Base-by-base conservation (phyloP, 2,888 invertebrate species). In the Teinopalpus imperialis region DNA sequence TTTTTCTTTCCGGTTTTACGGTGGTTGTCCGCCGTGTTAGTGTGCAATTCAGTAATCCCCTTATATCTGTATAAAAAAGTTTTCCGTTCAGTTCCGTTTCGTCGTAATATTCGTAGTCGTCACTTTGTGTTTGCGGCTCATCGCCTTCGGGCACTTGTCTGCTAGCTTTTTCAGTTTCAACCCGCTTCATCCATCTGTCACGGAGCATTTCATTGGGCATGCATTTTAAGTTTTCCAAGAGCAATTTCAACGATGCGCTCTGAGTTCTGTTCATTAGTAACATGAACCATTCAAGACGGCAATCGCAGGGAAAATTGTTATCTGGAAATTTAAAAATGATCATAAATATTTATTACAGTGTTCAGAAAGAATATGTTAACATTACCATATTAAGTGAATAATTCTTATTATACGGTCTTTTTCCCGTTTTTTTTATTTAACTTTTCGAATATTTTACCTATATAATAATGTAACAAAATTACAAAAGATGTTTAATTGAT, bases 51-150 rank as follows among this genome's bases (percentile, higher is more conserved):
- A 85, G 60, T 24, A 86, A 51, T 31, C 72, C 71, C 57, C 82
- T 77, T 16, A 87, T 54, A 41, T 88, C 87, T 21, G 71, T 56
- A 37, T 82, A 88, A 52, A 88, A 88, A 1, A 88, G 54, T 49
- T 77, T 82, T n/a, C 87, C 88, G 35, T 81, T 76, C 0, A 87
- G 56, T 53, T 83, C 80, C 1, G 75, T 63, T 0, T 85, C 85
- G 12, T 88, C 88, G 23, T 88, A 88, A 48, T 85, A 87, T 59
- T 88, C 88, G 23, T 81, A 83, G 3, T 86, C 82, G 5, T 49
- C 43, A 35, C 55, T 69, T 47, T 63, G 65, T 4, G 24, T 55
- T 48, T 59, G 60, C 1, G 56, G 13, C 16, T 65, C 66, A 16
- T 69, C 70, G 0, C 73, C 73, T 29, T 69, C 76, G 2, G 61